These are phyloP conservation scores for Herminia tarsipennalis DNA, from an alignment of 2,888 invertebrate genomes.

Conservation along the genomic window DNA sequence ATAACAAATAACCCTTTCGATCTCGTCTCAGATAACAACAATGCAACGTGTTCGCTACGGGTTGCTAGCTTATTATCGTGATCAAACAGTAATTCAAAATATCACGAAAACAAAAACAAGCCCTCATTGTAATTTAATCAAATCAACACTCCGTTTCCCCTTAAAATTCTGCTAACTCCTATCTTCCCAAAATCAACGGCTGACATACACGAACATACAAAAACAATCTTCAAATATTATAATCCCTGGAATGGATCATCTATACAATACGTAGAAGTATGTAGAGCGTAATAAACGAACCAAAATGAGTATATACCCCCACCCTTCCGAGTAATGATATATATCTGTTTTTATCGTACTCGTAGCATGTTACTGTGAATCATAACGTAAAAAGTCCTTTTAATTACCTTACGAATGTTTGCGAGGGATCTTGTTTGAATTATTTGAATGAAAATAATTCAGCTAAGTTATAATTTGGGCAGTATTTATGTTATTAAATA, in stretches of 20 bases:
- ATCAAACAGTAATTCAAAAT: no score
- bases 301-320: slow-evolving; percentile 45
- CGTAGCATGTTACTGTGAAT: slow-evolving; percentile 43
- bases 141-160: neutral
- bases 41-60: no score
- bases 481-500: neutral
- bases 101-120: no score
- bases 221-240: slow-evolving; percentile 21
- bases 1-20: no score
- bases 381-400: slow-evolving; percentile 39
- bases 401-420: slow-evolving; percentile 42
- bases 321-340: slow-evolving; percentile 46
- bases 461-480: slow-evolving; percentile 1
- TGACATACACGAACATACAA: neutral
- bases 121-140: neutral
- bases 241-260: slow-evolving; percentile 35
- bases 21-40: no score
- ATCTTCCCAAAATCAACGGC: neutral
- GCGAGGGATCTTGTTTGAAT: slow-evolving; percentile 25
- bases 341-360: slow-evolving; percentile 50
- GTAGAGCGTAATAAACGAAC: slow-evolving; percentile 34
- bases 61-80: no score
- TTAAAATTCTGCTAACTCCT: neutral
- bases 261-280: slow-evolving; percentile 23
- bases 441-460: slow-evolving; percentile 33